phyloP scores from a whole-genome alignment of 1,140 invertebrate species.

The Caenorhabditis latens region DNA sequence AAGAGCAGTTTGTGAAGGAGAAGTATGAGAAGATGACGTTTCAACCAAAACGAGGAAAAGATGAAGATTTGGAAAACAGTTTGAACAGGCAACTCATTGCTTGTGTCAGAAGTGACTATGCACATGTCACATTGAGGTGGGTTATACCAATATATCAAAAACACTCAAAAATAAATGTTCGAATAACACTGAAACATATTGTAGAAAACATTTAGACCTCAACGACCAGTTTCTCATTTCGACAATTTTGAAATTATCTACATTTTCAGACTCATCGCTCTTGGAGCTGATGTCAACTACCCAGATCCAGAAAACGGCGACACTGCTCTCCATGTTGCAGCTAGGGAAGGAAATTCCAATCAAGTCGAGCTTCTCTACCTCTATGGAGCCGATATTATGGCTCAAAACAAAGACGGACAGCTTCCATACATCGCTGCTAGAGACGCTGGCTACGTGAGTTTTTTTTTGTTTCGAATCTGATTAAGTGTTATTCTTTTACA shows the following conservation, averaged over 20 bases:
- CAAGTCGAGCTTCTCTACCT: conserved; percentile 40
- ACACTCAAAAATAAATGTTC: neutral
- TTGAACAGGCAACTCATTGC: conserved; percentile 39
- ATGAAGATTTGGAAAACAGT: conserved; percentile 41
- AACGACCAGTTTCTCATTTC: too few species aligned
- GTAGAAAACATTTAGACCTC: too few species aligned
- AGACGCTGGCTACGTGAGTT: conserved; percentile 4
- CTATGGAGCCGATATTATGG: conserved; percentile 36
- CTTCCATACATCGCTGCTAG: conserved; percentile 23
- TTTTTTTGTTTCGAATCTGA: neutral
- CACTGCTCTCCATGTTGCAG: conserved; percentile 5
- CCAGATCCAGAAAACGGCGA: conserved; percentile 15
- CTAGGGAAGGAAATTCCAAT: conserved; percentile 14
- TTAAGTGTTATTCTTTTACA: neutral
- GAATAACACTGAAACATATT: neutral
- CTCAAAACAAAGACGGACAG: neutral
- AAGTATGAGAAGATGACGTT: conserved; percentile 44
- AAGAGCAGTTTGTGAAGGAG: conserved; percentile 44
- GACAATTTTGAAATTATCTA: neutral
- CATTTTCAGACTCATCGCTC: conserved; percentile 35
- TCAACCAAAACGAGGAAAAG: conserved; percentile 31
- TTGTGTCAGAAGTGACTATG: conserved; percentile 22
- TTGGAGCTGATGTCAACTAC: conserved; percentile 36
- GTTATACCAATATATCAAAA: neutral
- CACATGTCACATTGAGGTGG: conserved; percentile 14